Evolutionary conservation across 2,113 vertebrate species (phyloP).

Genomic region (Thunnus thynnus): DNA sequence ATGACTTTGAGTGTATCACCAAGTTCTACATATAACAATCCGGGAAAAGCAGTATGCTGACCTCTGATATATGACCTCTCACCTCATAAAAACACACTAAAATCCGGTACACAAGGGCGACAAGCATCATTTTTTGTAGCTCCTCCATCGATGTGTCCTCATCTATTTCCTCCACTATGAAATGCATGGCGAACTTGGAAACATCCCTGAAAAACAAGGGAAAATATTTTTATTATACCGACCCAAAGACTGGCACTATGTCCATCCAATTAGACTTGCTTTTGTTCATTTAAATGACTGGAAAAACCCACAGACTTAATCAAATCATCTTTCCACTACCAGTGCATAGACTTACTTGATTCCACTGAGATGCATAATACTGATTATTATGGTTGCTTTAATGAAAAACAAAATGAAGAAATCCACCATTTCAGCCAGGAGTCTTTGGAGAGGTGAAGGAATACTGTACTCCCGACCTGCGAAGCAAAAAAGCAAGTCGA

Average conservation of each 20-base stretch:
- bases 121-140: conserved; percentile 98
- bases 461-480: conserved; percentile 94
- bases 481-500: background rate
- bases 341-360: conserved; percentile 92
- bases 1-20: too few relatives aligned
- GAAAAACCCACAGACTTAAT: background rate
- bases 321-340: background rate
- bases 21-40: background rate
- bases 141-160: conserved; percentile 99
- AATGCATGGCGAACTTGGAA: conserved; percentile 99
- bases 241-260: background rate
- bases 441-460: conserved; percentile 95
- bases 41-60: background rate
- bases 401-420: conserved; percentile 99
- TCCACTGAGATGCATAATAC: conserved; percentile 97
- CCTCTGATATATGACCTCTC: conserved; percentile 36
- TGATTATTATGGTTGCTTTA: conserved; percentile 96
- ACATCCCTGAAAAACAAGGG: conserved; percentile 88
- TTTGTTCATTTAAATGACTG: background rate
- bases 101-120: conserved; percentile 96
- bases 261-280: background rate
- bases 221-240: background rate
- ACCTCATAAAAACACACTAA: conserved; percentile 99
- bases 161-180: conserved; percentile 99
- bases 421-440: conserved; percentile 98